Base-by-base conservation (phyloP, 2,113 vertebrate genomes). In the Tautogolabrus adspersus region DNA sequence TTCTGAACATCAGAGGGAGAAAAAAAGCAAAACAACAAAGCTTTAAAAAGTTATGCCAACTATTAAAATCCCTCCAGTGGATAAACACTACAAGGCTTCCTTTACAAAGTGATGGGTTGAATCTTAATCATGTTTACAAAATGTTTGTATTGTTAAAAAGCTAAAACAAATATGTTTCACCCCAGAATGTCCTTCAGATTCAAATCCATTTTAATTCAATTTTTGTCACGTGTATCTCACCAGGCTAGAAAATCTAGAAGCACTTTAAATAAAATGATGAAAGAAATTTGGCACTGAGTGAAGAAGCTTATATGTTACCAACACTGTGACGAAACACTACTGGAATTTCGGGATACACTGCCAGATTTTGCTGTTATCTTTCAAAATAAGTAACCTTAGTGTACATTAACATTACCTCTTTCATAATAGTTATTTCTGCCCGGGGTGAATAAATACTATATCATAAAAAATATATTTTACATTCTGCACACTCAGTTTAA, bases 231-330 rank as follows among this genome's bases (percentile, higher is more conserved):
- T 86, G 85, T 67, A 66, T 81, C 61, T 66, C 62, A 38, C 63
- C n/a, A 1, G 12, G 84, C 83, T 93, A 89, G 93, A 90, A 92
- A 92, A 92, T 87, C 92, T 92, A 94, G 92, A 87, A 96, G 95
- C 95, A 96, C 94, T 96, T 95, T 68, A 94, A 90, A 95, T 71
- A 95, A 94, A 77, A 91, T 93, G 75, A 91, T 93, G 84, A 94
- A 79, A 95, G 87, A 96, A 93, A 91, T 89, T 95, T 97, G 96
- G 95, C 95, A 97, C 96, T 93, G 63, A 85, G 66, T 81, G 70
- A 66, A 80, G 40, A 6, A 34, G 57, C 72, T 73, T 30, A 47
- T 16, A 13, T 72, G 21, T 66, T 47, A 71, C 80, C 22, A 63
- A 30, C 16, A 2, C 1, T 1, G n/a, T 46, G 65, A 81, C 72